Evolutionary conservation across 2,797 vertebrate genomes (phyloP), one percentile per base, ranked within the genome.

Genomic region (Trematocara caparti): DNA sequence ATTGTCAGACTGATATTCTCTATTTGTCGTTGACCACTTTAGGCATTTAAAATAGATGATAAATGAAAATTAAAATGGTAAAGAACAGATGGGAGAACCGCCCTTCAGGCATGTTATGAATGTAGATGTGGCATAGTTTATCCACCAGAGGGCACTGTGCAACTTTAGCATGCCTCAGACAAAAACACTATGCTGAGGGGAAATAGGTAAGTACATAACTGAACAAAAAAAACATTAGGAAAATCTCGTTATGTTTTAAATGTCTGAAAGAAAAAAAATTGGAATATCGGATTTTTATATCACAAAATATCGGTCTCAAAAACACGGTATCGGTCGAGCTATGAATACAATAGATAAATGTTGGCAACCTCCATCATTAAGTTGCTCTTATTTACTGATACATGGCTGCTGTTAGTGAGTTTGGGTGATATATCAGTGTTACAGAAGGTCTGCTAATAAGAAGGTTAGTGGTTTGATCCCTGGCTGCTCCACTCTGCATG

Each of bases 161-260:
- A 69, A 27, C 8, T 4, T 69, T 27, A 27, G 64, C 40, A 45
- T 45, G 64, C 38, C 21, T 45, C 21, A 69, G 40, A 17, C 40
- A 0, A 14, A 45, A 17, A 15, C 3, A 17, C 64, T 14, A 3
- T 9, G 36, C 62, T 66, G 19, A 66, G 19, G 13, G 62, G 19
- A 66, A 43, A 43, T 19, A 6, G 38, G 13, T 24, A 66, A 43
- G 14, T 43, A 43, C 38, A 10, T 43, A 69, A 27, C 38, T 43
- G 19, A 3, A 43, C 8, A 27, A 43, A 69, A 69, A 21, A 69
- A 43, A 2, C 6, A 1, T 38, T 3, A 64, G n/a, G 0, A 0
- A 64, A 38, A 38, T 38, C 59, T 64, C 4, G 0, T 64, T 38
- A 38, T 38, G 59, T 38, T 64, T 64, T 38, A 64, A 8, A 36